Percentiles rank a stretch among this genome's conserved stretches.
Conservation (phyloP, 2,888 invertebrate species). For the Sialis lutaria region DNA sequence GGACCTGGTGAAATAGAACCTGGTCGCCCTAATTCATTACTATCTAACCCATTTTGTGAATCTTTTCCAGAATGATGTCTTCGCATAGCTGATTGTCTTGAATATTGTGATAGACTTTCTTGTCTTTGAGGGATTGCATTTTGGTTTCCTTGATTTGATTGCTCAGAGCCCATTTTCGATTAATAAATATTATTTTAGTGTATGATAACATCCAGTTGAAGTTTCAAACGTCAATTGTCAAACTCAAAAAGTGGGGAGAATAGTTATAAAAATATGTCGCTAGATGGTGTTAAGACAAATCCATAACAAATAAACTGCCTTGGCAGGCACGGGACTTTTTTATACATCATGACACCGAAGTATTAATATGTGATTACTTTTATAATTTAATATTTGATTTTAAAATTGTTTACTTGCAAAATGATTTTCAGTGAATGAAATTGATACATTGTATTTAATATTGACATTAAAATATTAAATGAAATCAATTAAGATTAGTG, state of each 20-base stretch:
- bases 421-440: too few species aligned
- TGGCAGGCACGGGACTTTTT: too few species aligned
- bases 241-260: neutral
- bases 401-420: too few species aligned
- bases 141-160: slow-evolving; percentile 17
- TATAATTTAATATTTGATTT: too few species aligned
- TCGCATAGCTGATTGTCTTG: slow-evolving; percentile 14
- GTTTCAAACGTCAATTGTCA: neutral
- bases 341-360: too few species aligned
- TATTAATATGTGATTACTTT: too few species aligned
- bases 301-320: too few species aligned
- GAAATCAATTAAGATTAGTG: too few species aligned
- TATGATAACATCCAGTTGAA: neutral
- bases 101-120: slow-evolving; percentile 13
- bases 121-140: slow-evolving; percentile 14
- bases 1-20: slow-evolving; percentile 71
- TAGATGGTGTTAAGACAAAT: neutral
- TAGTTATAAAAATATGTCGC: neutral
- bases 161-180: slow-evolving; percentile 24
- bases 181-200: neutral
- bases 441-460: too few species aligned
- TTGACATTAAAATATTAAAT: too few species aligned
- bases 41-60: slow-evolving; percentile 14
- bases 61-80: slow-evolving; percentile 25
- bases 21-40: slow-evolving; percentile 34